Percentiles rank a stretch among this genome's conserved stretches.
These are phyloP conservation scores for Heloderma charlesbogerti DNA, from an alignment of 2,113 vertebrate genomes.

Conservation along the genomic window DNA sequence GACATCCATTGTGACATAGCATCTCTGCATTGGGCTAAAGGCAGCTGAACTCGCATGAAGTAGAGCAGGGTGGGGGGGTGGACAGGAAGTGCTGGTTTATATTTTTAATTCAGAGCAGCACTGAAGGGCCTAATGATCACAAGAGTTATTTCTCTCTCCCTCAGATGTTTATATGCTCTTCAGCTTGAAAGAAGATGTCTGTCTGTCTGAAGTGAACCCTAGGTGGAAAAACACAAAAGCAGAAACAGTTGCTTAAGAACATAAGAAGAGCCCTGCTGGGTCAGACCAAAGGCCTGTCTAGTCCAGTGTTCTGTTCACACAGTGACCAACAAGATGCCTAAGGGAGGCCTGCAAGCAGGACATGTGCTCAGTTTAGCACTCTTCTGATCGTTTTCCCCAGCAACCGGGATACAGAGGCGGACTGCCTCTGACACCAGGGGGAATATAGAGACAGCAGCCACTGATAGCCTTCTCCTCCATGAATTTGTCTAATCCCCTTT, in stretches of 20 bases:
- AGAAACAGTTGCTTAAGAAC: neutral
- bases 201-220: neutral
- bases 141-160: neutral
- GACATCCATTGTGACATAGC: neutral
- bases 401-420: too few relatives aligned
- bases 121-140: neutral
- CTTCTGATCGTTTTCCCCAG: too few relatives aligned
- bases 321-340: too few relatives aligned
- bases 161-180: slow-evolving; percentile 1
- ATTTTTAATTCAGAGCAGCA: slow-evolving; percentile 13
- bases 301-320: too few relatives aligned
- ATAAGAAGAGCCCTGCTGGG: too few relatives aligned
- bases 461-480: too few relatives aligned
- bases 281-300: too few relatives aligned
- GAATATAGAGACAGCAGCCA: too few relatives aligned
- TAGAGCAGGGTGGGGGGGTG: neutral
- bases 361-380: too few relatives aligned
- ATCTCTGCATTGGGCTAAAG: neutral
- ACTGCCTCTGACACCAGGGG: too few relatives aligned
- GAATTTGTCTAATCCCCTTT: too few relatives aligned
- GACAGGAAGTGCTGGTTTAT: neutral
- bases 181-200: neutral
- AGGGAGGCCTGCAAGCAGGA: too few relatives aligned
- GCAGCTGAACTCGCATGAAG: neutral
- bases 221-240: neutral